Base-by-base conservation (phyloP, 64 coral and sea anemone species). In the Acropora yongei region DNA sequence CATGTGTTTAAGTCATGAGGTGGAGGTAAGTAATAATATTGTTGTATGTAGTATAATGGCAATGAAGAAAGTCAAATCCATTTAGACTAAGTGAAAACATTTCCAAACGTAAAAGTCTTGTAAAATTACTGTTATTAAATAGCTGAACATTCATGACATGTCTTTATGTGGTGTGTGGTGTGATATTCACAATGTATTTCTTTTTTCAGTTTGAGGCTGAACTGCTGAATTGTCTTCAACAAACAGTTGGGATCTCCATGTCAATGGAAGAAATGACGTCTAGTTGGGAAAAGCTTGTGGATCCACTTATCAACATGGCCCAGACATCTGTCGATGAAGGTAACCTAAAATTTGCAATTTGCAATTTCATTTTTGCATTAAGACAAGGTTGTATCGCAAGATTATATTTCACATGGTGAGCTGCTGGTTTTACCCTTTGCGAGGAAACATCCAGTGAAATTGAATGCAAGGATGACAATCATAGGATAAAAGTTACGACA, bases 171-270 rank as follows among this genome's bases (percentile, higher is more conserved):
- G 5, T 6, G 50, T 6, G 50, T 53, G 9, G 9, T 53, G 50
- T 5, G 9, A 53, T 53, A 53, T 53, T 53, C 50, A 53, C 8
- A 6, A 8, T 53, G 9, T 12, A 13, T 67, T 67, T 12, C 3
- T 67, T 44, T 44, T 76, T 76, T 76, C 8, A 76, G 74, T 76
- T 76, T 76, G 74, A 76, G 41, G 74, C 39, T 11, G 74, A 76
- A 76, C 41, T 76, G 74, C 41, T 76, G 74, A 76, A 76, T 76
- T 76, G 74, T 44, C 74, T 76, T 6, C 40, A 76, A 76, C 5
- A 76, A 10, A 13, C 41, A 76, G 30, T 30, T 76, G 12, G 12
- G 41, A 13, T 8, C 41, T 76, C 12, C 2, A 40, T 76, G 74
- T 44, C 74, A 39, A 44, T 76, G 5, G 74, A 76, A 76, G 41